phyloP scores from a whole-genome alignment of 2,113 vertebrate genomes.

The Pyrgilauda ruficollis region DNA sequence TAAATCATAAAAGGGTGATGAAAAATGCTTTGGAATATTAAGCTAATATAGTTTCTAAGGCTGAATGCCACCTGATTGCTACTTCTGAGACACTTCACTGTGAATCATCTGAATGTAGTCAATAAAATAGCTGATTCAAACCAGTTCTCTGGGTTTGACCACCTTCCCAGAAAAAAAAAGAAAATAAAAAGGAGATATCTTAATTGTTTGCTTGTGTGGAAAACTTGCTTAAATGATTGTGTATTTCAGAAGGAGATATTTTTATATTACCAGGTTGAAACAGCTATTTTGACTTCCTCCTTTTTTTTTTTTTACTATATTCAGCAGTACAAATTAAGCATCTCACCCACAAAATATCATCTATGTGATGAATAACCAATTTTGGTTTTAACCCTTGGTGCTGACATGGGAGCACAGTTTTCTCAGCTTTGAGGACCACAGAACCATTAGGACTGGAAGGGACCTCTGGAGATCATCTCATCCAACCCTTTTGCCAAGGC shows the following conservation, averaged over 20 bases:
- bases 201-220: not conserved
- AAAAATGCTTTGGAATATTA: constrained; percentile 13
- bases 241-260: not conserved
- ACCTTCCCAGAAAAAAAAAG: not conserved
- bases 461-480: not conserved
- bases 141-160: not conserved
- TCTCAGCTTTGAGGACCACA: not conserved
- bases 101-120: not conserved
- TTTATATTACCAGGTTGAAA: not conserved
- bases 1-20: not conserved
- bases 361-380: not conserved
- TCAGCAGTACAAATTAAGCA: not conserved
- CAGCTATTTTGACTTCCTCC: not conserved
- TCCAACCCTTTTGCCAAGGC: not conserved
- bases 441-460: not conserved
- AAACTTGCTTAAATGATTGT: not conserved
- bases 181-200: not conserved
- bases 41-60: not conserved
- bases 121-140: not conserved
- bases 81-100: not conserved
- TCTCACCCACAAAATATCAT: not conserved
- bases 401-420: not conserved
- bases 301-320: not conserved
- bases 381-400: not conserved
- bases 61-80: not conserved